Evolutionary conservation across 2,113 vertebrate species (phyloP).

Genomic region (Bujurquina vittata): DNA sequence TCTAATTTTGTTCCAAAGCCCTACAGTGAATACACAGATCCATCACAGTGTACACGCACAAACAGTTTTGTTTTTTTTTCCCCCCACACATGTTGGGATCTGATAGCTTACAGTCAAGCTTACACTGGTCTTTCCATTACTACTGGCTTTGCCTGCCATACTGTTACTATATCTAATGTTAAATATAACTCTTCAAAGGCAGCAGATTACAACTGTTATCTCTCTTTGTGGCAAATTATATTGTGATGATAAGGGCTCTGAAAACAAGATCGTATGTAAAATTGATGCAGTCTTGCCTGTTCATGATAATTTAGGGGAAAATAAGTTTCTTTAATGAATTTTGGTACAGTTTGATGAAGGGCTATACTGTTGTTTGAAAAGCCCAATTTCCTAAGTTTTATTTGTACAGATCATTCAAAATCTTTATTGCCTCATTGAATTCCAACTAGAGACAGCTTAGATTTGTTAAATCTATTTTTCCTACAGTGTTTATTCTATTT

Average conservation of each 20-base stretch:
- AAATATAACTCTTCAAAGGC: slow-evolving; percentile 21
- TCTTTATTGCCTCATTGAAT: neutral
- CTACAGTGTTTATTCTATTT: neutral
- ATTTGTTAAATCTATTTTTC: slow-evolving; percentile 10
- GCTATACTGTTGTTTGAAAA: slow-evolving; percentile 5
- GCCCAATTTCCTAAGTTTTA: neutral
- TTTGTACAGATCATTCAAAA: neutral
- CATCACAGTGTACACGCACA: neutral
- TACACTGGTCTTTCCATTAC: neutral
- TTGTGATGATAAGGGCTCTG: slow-evolving; percentile 19
- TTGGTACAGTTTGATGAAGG: neutral
- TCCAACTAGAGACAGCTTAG: neutral
- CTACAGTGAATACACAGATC: slow-evolving; percentile 7
- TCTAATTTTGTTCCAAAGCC: slow-evolving; percentile 29
- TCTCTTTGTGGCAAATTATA: neutral
- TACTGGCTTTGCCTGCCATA: neutral
- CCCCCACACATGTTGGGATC: neutral
- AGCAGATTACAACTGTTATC: slow-evolving; percentile 1
- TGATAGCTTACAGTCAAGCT: neutral
- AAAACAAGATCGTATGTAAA: neutral
- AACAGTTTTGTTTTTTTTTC: neutral
- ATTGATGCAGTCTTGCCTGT: neutral
- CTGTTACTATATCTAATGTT: neutral
- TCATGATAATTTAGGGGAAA: neutral
- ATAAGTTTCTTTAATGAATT: neutral